Evolutionary conservation across 2,113 vertebrate species (phyloP).

Genomic region (Alaudala cheleensis): DNA sequence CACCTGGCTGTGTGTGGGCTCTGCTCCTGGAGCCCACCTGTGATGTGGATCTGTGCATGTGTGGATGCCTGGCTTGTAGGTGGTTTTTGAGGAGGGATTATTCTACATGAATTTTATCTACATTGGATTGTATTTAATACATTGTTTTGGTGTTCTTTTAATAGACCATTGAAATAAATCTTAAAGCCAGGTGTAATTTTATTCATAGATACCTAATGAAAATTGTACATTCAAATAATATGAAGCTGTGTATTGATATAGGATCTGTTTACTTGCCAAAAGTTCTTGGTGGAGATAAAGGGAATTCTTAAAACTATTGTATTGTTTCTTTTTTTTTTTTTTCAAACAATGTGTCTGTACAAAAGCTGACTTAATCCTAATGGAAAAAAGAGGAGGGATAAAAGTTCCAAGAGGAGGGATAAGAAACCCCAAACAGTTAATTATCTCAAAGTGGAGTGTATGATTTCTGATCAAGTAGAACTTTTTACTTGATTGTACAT

Average conservation of each 20-base stretch:
- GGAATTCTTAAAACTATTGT: background rate
- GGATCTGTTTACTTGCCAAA: background rate
- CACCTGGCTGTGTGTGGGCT: background rate
- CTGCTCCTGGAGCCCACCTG: background rate
- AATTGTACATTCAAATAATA: background rate
- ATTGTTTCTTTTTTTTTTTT: background rate
- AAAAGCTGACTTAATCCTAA: background rate
- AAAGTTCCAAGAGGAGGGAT: background rate
- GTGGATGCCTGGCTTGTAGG: background rate
- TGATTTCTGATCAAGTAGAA: background rate
- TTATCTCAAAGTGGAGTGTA: background rate
- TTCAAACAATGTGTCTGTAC: background rate
- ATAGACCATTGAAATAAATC: background rate
- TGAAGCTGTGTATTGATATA: background rate
- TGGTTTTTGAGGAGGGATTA: background rate
- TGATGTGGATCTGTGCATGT: no score
- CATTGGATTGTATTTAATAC: background rate
- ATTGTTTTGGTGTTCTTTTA: background rate
- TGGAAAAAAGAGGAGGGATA: background rate
- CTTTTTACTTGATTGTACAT: background rate
- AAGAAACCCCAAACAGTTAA: background rate
- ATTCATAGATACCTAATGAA: background rate
- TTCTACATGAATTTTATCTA: background rate
- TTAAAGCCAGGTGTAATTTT: background rate
- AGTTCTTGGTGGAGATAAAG: background rate